Conservation (phyloP, 1,140 invertebrate species). For the Ooceraea biroi region DNA sequence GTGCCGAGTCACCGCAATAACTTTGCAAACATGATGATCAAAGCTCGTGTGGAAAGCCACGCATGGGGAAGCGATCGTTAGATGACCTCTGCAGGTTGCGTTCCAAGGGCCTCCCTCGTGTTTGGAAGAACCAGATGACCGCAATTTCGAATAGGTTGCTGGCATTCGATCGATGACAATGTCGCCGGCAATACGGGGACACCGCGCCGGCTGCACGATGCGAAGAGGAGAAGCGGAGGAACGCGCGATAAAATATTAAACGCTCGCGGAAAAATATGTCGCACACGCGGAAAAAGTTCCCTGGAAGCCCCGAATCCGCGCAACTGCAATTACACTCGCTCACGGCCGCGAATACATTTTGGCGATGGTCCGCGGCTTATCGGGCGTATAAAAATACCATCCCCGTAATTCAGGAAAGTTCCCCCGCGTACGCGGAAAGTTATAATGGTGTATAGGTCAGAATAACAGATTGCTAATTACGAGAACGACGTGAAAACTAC, state of each 20-base stretch:
- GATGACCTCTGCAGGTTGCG: slow-evolving; percentile 38
- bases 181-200: background rate
- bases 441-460: slow-evolving; percentile 56
- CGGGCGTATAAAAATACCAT: slow-evolving; percentile 48
- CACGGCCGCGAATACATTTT: slow-evolving; percentile 36
- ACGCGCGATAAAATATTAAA: slow-evolving; percentile 38
- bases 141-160: slow-evolving; percentile 17
- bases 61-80: slow-evolving; percentile 39
- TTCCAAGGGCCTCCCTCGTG: slow-evolving; percentile 1
- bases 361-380: slow-evolving; percentile 14
- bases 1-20: slow-evolving; percentile 59
- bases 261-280: slow-evolving; percentile 3
- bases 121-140: slow-evolving; percentile 7
- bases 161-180: slow-evolving; percentile 5
- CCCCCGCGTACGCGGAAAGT: background rate
- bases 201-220: no score
- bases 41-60: slow-evolving; percentile 45
- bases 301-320: slow-evolving; percentile 4
- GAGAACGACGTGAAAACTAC: slow-evolving; percentile 61
- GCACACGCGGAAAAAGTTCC: slow-evolving; percentile 26
- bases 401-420: slow-evolving; percentile 52
- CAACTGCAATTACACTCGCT: slow-evolving; percentile 37
- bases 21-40: slow-evolving; percentile 52
- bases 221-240: background rate
- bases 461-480: slow-evolving; percentile 62